phyloP scores from a whole-genome alignment of 2,888 invertebrate species.

The Melieria crassipennis region DNA sequence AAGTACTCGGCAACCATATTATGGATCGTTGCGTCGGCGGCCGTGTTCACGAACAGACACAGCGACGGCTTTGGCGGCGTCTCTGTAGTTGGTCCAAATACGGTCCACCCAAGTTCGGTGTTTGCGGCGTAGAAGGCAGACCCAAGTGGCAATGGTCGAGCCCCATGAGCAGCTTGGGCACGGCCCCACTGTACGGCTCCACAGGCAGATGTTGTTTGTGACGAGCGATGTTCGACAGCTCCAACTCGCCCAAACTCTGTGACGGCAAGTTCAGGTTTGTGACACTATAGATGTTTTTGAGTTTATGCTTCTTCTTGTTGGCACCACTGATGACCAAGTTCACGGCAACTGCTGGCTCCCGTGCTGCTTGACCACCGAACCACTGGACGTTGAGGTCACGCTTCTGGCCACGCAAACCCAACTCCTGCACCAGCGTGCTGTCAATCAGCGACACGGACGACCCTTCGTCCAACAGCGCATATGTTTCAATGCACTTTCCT shows the following conservation, averaged over 20 bases:
- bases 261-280: slow-evolving; percentile 33
- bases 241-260: slow-evolving; percentile 28
- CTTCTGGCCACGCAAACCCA: slow-evolving; percentile 35
- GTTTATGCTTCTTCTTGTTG: slow-evolving; percentile 1
- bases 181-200: slow-evolving; percentile 25
- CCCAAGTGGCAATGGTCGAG: slow-evolving; percentile 37
- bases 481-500: slow-evolving; percentile 23
- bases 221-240: slow-evolving; percentile 4
- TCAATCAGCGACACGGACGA: slow-evolving; percentile 27
- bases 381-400: slow-evolving; percentile 39
- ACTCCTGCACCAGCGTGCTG: slow-evolving; percentile 19
- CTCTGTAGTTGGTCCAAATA: slow-evolving; percentile 22
- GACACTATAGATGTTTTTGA: slow-evolving; percentile 31
- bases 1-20: slow-evolving; percentile 6
- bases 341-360: slow-evolving; percentile 23
- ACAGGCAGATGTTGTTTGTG: slow-evolving; percentile 17
- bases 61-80: neutral
- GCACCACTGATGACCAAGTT: slow-evolving; percentile 28
- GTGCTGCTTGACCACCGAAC: slow-evolving; percentile 35
- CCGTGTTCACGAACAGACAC: slow-evolving; percentile 23
- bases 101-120: slow-evolving; percentile 35
- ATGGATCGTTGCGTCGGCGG: slow-evolving; percentile 7
- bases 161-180: slow-evolving; percentile 33
- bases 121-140: slow-evolving; percentile 27
- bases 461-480: slow-evolving; percentile 32